Evolutionary conservation across 1,140 invertebrate species (phyloP).

Genomic region (Drosophila lowei): DNA sequence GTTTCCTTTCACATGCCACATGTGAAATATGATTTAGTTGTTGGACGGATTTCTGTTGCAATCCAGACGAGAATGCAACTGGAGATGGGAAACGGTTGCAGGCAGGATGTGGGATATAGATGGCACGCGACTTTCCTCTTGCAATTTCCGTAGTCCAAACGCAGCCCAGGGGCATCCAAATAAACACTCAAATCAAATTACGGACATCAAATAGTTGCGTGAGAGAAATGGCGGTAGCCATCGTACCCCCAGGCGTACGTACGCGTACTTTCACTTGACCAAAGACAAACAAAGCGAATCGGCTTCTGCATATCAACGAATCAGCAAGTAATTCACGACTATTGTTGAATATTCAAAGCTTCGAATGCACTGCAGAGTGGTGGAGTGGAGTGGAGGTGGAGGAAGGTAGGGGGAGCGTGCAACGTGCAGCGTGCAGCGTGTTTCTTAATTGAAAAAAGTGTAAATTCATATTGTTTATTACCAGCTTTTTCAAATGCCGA

Average conservation of each 20-base stretch:
- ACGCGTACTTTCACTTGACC: constrained; percentile 60
- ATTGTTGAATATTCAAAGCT: constrained; percentile 33
- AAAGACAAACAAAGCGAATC: constrained; percentile 45
- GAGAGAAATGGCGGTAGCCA: constrained; percentile 27
- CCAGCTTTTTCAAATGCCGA: constrained; percentile 27
- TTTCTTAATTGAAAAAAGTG: constrained; percentile 68
- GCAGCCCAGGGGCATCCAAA: constrained; percentile 17
- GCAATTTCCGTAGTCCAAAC: constrained; percentile 19
- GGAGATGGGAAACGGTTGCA: neutral
- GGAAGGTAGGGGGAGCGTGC: neutral
- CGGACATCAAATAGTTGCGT: constrained; percentile 38
- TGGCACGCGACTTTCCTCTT: constrained; percentile 35
- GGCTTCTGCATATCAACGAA: constrained; percentile 70
- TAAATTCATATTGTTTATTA: constrained; percentile 64
- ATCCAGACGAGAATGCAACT: constrained; percentile 23
- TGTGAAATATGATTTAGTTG: constrained; percentile 52
- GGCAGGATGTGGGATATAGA: neutral
- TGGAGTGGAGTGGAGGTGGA: constrained; percentile 1
- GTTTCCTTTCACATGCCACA: constrained; percentile 65
- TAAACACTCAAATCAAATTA: constrained; percentile 42
- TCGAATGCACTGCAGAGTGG: constrained; percentile 12
- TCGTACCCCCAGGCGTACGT: neutral
- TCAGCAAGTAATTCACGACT: constrained; percentile 23
- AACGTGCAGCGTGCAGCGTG: constrained; percentile 28
- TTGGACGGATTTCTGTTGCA: constrained; percentile 32